These are phyloP conservation scores for Ciconia boyciana DNA, from an alignment of 2,113 vertebrate species.

Conservation along the genomic window DNA sequence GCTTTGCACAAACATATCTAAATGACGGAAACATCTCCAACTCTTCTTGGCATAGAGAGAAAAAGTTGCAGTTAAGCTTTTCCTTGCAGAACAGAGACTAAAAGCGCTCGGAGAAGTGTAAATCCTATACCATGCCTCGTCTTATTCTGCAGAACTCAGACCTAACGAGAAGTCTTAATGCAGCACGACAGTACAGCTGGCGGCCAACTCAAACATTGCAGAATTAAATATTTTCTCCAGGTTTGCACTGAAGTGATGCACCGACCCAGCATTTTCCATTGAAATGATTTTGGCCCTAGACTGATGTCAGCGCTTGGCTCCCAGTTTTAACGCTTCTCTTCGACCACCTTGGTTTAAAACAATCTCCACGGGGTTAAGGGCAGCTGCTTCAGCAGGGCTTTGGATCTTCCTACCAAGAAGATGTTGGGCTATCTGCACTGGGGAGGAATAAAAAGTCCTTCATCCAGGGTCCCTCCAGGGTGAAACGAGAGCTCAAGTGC, in stretches of 20 bases:
- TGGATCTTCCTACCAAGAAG: not conserved
- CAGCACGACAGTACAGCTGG: not conserved
- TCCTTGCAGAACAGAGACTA: not conserved
- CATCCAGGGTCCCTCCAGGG: too few species aligned
- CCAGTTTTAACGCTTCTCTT: not conserved
- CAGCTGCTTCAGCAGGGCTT: not conserved
- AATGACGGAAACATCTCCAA: not conserved
- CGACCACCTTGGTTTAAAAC: not conserved
- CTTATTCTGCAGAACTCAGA: not conserved
- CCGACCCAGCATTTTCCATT: rapidly evolving
- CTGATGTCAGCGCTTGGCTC: rapidly evolving
- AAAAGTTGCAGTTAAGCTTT: not conserved
- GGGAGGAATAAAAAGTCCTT: not conserved
- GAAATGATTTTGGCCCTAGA: not conserved
- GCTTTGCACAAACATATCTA: not conserved
- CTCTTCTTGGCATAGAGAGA: not conserved
- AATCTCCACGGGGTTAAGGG: not conserved
- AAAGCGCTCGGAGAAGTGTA: rapidly evolving
- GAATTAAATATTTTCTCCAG: not conserved
- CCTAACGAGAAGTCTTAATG: not conserved
- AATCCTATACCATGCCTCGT: not conserved
- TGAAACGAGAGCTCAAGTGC: not conserved
- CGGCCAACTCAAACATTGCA: not conserved
- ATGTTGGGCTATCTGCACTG: not conserved
- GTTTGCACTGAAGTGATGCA: not conserved